These are phyloP conservation scores for Oegoconia quadripuncta DNA, from an alignment of 2,888 invertebrate genomes.

Conservation along the genomic window DNA sequence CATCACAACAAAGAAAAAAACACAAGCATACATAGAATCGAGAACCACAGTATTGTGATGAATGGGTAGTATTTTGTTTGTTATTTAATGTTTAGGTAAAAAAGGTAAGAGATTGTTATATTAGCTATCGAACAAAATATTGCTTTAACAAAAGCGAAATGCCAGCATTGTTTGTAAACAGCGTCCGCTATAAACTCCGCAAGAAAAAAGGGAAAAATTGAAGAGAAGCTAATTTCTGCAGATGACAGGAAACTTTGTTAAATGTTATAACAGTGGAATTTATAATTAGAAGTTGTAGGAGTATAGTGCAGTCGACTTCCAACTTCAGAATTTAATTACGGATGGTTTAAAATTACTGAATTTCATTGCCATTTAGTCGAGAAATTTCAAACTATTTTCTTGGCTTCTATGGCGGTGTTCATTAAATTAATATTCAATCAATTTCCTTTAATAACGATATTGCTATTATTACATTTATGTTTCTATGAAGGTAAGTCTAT, in stretches of 20 bases:
- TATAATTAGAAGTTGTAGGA: slow-evolving; percentile 48
- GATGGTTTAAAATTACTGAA: slow-evolving; percentile 30
- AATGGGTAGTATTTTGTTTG: no score
- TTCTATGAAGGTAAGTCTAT: no score
- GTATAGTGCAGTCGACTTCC: slow-evolving; percentile 37
- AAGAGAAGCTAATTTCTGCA: slow-evolving; percentile 53
- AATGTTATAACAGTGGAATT: slow-evolving; percentile 55
- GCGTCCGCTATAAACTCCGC: slow-evolving; percentile 31
- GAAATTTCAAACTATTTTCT: no score
- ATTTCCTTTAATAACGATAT: no score
- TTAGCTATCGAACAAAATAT: slow-evolving; percentile 26
- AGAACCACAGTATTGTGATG: no score
- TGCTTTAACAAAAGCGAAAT: slow-evolving; percentile 30
- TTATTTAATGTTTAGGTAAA: no score
- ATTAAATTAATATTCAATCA: no score
- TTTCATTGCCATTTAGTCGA: slow-evolving; percentile 14
- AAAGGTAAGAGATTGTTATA: no score
- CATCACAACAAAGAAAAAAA: no score
- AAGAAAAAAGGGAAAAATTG: slow-evolving; percentile 34
- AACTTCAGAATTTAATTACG: slow-evolving; percentile 47
- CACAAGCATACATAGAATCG: no score
- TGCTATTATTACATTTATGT: no score
- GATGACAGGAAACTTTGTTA: slow-evolving; percentile 57
- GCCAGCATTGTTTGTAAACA: slow-evolving; percentile 33
- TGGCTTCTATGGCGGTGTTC: no score